phyloP scores from a whole-genome alignment of 2,888 invertebrate genomes.

The Pinctada fucata region DNA sequence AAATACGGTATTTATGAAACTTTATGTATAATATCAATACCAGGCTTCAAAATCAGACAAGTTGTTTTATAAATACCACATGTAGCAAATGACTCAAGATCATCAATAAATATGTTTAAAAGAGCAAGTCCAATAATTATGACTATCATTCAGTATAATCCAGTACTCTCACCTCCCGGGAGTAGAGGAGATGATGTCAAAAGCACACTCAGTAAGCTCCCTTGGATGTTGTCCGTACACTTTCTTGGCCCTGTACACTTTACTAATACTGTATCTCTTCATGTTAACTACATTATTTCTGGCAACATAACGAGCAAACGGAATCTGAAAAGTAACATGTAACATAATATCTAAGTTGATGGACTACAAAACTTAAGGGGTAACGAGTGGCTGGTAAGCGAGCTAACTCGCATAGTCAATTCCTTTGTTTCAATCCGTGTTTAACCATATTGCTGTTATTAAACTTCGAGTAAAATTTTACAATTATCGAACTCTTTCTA shows the following conservation, averaged over 20 bases:
- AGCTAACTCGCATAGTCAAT: too few species aligned
- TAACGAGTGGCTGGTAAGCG: too few species aligned
- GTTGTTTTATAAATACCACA: too few species aligned
- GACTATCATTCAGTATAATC: too few species aligned
- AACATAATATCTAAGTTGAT: not conserved
- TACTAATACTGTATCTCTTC: constrained; percentile 90
- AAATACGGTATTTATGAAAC: too few species aligned
- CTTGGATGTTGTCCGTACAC: constrained; percentile 88
- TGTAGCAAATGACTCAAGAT: too few species aligned
- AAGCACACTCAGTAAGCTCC: constrained; percentile 93
- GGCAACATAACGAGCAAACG: constrained; percentile 88
- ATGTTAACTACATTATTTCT: constrained; percentile 86
- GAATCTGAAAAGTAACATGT: constrained; percentile 77
- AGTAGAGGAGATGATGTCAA: constrained; percentile 91
- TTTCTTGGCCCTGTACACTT: constrained; percentile 88
- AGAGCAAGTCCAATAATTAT: too few species aligned
- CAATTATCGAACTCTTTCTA: not conserved
- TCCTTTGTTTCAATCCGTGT: too few species aligned
- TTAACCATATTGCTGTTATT: not conserved
- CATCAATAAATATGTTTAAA: too few species aligned
- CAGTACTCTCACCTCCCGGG: constrained; percentile 56
- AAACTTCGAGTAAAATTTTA: not conserved
- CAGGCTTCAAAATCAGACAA: too few species aligned
- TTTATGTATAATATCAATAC: too few species aligned
- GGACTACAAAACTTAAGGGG: not conserved